Base-by-base conservation (phyloP, 1,140 invertebrate genomes). In the Gryllus bimaculatus region DNA sequence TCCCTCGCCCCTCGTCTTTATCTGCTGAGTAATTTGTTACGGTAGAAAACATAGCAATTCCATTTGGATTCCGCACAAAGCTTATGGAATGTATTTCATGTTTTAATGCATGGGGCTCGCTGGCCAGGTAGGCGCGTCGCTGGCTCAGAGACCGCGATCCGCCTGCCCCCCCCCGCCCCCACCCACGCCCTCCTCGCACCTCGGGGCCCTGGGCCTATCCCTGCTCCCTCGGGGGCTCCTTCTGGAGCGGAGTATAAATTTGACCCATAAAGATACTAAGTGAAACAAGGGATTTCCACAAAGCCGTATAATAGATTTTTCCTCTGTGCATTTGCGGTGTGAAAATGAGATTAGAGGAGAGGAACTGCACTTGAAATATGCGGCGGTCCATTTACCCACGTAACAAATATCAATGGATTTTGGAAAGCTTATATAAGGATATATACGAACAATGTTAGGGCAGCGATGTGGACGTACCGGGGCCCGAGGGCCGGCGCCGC, bases 21-120 rank as follows among this genome's bases (percentile, higher is more conserved):
- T 66, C 54, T 66, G 54, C 18, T 66, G 26, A 66, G 54, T 66
- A 66, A 66, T 66, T 66, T 66, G 54, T 66, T 66, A 18, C 10
- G 54, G 54, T 66, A 66, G 54, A 66, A 66, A 66, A 66, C 54
- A 66, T 66, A 66, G 54, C 54, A 66, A 66, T 66, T 66, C 54
- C 54, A 66, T 66, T 66, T 66, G 54, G 54, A 66, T 66, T 7
- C 54, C 18, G 54, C 54, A 66, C 54, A 66, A 66, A 66, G 54
- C 54, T 66, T 66, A 66, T 66, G 54, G 54, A 66, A 66, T 66
- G 54, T 66, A 66, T 66, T 66, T 66, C 54, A 66, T 66, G 54
- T 66, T 66, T 66, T 66, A 66, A 66, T 66, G 54, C 54, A 66
- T 66, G 54, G 54, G 54, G 54, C 54, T 10, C 54, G 54, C 54